A percentile compares a stretch with the other conserved stretches of the same genome.
Evolutionary conservation across 2,797 vertebrate genomes (phyloP).

Genomic region (Galaxias olidus): DNA sequence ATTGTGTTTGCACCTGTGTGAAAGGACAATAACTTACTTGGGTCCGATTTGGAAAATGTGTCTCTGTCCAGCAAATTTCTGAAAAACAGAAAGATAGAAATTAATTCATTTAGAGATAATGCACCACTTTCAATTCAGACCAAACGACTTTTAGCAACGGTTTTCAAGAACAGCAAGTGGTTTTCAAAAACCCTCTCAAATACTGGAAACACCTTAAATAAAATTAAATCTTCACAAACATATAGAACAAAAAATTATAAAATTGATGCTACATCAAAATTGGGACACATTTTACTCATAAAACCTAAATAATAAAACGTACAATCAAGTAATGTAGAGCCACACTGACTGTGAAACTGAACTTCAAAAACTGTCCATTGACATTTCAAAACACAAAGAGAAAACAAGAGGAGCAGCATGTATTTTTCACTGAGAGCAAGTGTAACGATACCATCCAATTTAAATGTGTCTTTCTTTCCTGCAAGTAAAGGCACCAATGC

Average conservation of each 20-base stretch:
- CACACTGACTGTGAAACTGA: too few relatives aligned
- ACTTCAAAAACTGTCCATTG: conserved; percentile 27
- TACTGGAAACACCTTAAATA: too few relatives aligned
- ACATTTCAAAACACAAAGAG: conserved; percentile 53
- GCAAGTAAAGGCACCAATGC: conserved; percentile 38
- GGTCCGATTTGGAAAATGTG: conserved; percentile 98
- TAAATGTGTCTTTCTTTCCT: conserved; percentile 46
- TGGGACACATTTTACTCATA: too few relatives aligned
- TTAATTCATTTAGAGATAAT: conserved; percentile 19
- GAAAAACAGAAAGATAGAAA: conserved; percentile 61
- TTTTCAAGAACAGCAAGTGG: not conserved
- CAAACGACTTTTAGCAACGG: not conserved
- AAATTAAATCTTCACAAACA: too few relatives aligned
- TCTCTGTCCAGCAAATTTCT: conserved; percentile 98
- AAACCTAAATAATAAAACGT: too few relatives aligned
- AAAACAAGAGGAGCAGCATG: too few relatives aligned
- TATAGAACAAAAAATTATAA: too few relatives aligned
- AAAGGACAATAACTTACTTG: conserved; percentile 78
- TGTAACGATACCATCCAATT: conserved; percentile 58
- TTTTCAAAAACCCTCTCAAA: too few relatives aligned
- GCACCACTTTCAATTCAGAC: conserved; percentile 15
- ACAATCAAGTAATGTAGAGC: too few relatives aligned
- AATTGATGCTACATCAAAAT: too few relatives aligned
- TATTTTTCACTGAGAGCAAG: conserved; percentile 39
- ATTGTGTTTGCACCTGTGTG: conserved; percentile 21